These are phyloP conservation scores for Heliocidaris tuberculata DNA, from an alignment of 35 echinoderm and acorn worm genomes.

Conservation along the genomic window DNA sequence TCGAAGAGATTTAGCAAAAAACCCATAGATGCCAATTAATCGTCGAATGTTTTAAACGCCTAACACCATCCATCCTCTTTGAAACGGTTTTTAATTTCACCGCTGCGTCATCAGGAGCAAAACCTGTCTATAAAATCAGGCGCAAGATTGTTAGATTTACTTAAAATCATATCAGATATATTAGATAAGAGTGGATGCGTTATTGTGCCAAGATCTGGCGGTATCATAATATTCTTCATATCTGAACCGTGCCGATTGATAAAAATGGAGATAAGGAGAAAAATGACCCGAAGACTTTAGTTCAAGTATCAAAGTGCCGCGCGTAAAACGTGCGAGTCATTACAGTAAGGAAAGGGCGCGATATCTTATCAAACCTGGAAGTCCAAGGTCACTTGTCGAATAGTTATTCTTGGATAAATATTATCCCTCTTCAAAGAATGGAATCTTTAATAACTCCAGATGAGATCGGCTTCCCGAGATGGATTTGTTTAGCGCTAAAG, in stretches of 20 bases:
- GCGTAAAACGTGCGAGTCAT: neutral
- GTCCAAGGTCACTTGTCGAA: neutral
- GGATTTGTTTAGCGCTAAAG: neutral
- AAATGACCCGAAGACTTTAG: neutral
- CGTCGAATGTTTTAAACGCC: neutral
- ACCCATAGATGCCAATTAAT: neutral
- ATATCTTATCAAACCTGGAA: neutral
- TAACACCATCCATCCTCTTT: neutral
- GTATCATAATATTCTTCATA: slow-evolving; percentile 19
- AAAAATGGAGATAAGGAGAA: neutral
- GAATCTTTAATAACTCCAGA: neutral
- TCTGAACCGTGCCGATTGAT: slow-evolving; percentile 1
- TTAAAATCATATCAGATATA: neutral
- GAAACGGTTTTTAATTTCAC: slow-evolving; percentile 11
- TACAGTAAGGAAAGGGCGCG: neutral
- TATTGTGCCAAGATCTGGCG: neutral
- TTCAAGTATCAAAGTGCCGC: slow-evolving; percentile 5
- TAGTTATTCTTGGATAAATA: neutral
- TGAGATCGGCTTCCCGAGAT: neutral
- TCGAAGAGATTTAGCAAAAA: neutral
- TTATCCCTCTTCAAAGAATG: neutral
- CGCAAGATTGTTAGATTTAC: neutral
- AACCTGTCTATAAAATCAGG: neutral
- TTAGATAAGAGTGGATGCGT: neutral
- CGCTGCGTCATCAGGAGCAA: neutral